Evolutionary conservation across 2,113 vertebrate species (phyloP), one percentile per base, ranked within the genome.

Genomic region (Sciurus niger): DNA sequence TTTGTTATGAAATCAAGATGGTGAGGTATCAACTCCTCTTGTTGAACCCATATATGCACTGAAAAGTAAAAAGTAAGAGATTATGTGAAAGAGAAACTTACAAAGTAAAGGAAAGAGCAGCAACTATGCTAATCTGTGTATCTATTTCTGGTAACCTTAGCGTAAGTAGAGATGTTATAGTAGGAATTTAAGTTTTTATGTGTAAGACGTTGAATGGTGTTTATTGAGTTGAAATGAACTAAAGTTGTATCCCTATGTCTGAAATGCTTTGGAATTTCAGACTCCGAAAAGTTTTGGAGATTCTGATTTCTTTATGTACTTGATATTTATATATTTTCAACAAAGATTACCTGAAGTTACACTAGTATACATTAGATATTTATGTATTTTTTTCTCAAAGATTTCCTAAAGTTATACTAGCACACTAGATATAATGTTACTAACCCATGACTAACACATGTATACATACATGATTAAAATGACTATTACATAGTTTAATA

Each of bases 1-100:
- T 95, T 94, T 97, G 67, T 88, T 65, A 96, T 78, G 90, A 92
- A 90, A 95, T 92, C 68, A 96, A 84, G 65, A 91, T 90, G 90
- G 67, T 58, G 92, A 24, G 63, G 4, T n/a, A 90, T 65, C 92
- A 77, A 80, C 51, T 34, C 24, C 43, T 93, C 17, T 58, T 63
- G 24, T 73, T 94, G 92, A 90, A 84, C 22, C 51, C 85, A 51
- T 24, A 16, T 67, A 73, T 30, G 9, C 22, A 12, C 24, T 70
- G 30, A 89, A 51, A 87, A 86, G 6, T 46, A 80, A 70, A 58
- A 58, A 8, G 55, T 58, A 8, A 63, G 72, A 74, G 24, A 72
- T 37, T 53, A 28, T 40, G 51, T n/a, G 73, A 87, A 84, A 80
- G 46, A 77, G 37, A 4, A 3, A 25, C 3, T 53, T 84, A 25